Percentiles rank a stretch among this genome's conserved stretches.
phyloP scores from a whole-genome alignment of 2,113 vertebrate genomes.

The Otus sunia region DNA sequence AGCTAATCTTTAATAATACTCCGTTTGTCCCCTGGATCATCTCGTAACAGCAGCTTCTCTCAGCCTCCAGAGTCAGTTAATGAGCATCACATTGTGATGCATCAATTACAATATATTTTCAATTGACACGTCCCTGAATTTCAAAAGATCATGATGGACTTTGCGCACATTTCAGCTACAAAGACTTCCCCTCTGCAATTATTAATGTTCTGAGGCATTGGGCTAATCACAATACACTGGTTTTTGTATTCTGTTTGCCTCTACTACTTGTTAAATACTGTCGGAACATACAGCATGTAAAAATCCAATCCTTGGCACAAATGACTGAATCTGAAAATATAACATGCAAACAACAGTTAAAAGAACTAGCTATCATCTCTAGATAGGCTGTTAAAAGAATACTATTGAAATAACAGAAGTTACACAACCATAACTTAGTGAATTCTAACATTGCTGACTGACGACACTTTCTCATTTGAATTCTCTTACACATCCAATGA shows the following conservation, averaged over 20 bases:
- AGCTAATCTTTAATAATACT: neutral
- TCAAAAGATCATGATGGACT: neutral
- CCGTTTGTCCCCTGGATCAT: neutral
- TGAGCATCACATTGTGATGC: neutral
- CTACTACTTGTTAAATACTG: neutral
- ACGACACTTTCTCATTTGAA: neutral
- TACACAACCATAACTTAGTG: neutral
- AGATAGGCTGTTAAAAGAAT: neutral
- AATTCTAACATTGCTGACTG: neutral
- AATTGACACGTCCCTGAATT: neutral
- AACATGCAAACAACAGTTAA: neutral
- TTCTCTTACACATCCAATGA: neutral
- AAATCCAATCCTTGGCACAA: neutral
- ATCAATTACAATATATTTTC: neutral
- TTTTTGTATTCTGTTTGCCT: neutral
- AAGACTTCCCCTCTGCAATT: neutral
- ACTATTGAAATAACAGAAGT: neutral
- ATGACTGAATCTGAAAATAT: neutral
- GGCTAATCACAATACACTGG: neutral
- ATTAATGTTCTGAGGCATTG: neutral
- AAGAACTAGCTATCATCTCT: neutral
- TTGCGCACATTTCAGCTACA: neutral
- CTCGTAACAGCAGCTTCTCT: neutral
- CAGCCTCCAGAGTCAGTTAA: neutral
- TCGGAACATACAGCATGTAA: neutral